Conservation (phyloP, 1,140 invertebrate genomes). For the Lutraria rhynchaena region DNA sequence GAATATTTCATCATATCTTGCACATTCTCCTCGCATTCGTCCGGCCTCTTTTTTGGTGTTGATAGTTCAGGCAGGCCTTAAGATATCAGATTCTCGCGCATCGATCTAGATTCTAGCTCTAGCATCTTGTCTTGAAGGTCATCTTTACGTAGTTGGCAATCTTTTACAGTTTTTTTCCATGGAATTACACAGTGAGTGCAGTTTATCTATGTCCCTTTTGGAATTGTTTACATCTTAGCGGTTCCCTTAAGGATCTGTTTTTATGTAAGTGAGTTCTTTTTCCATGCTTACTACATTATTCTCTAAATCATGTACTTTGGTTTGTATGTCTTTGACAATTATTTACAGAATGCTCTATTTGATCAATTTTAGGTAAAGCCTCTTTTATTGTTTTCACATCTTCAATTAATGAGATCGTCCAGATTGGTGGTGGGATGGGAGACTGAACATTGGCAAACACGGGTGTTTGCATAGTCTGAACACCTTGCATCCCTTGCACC, state of each 20-base stretch:
- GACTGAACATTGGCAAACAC: not conserved
- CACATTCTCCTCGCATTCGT: constrained; percentile 3
- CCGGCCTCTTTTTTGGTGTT: not conserved
- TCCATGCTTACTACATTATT: not conserved
- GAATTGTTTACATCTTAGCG: not conserved
- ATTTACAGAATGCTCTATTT: constrained; percentile 12
- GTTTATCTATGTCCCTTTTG: constrained; percentile 1
- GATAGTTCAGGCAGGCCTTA: constrained; percentile 14
- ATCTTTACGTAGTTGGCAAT: not conserved
- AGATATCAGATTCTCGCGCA: constrained; percentile 27
- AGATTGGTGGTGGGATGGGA: not conserved
- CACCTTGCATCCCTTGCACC: not conserved
- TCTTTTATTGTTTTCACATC: constrained; percentile 9
- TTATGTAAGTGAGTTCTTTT: too few relatives aligned
- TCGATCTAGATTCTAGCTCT: constrained; percentile 1
- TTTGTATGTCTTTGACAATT: constrained; percentile 5
- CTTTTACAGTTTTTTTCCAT: constrained; percentile 12
- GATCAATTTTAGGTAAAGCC: constrained; percentile 13
- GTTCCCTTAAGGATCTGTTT: not conserved
- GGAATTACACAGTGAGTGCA: not conserved
- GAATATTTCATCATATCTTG: constrained; percentile 10
- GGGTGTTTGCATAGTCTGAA: not conserved
- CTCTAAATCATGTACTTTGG: constrained; percentile 15
- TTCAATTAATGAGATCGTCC: not conserved
- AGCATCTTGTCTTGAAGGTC: constrained; percentile 15